Percentiles rank a stretch among this genome's conserved stretches.
phyloP scores from a whole-genome alignment of 2,888 invertebrate genomes.

The Zaprionus bogoriensis region DNA sequence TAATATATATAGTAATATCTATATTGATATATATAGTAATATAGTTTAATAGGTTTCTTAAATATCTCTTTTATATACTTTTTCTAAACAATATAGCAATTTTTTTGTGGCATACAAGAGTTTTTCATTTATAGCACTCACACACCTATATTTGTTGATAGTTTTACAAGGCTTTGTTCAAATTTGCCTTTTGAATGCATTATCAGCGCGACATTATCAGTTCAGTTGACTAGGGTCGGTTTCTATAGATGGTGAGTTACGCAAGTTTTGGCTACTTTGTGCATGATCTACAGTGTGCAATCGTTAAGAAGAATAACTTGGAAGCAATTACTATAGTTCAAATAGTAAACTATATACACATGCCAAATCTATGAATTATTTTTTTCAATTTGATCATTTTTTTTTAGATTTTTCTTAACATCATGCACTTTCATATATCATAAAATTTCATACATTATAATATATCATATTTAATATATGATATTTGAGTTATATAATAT shows the following conservation, averaged over 20 bases:
- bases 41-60: too few relatives aligned
- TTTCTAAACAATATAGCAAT: background rate
- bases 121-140: slow-evolving; percentile 10
- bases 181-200: slow-evolving; percentile 14
- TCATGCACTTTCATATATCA: too few relatives aligned
- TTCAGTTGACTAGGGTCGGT: background rate
- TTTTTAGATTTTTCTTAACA: background rate
- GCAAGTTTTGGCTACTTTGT: background rate
- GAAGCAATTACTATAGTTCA: too few relatives aligned
- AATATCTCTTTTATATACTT: too few relatives aligned
- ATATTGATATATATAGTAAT: too few relatives aligned
- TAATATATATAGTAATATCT: too few relatives aligned
- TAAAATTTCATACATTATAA: too few relatives aligned
- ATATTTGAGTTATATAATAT: background rate
- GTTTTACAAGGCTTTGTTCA: background rate
- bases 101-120: background rate
- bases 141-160: slow-evolving; percentile 25
- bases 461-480: too few relatives aligned
- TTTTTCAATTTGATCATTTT: background rate
- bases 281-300: background rate
- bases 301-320: too few relatives aligned
- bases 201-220: slow-evolving; percentile 45
- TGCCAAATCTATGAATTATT: too few relatives aligned
- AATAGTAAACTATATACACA: too few relatives aligned
- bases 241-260: slow-evolving; percentile 4